phyloP scores from a whole-genome alignment of 2,113 vertebrate species.

The Halcyon malimbica region DNA sequence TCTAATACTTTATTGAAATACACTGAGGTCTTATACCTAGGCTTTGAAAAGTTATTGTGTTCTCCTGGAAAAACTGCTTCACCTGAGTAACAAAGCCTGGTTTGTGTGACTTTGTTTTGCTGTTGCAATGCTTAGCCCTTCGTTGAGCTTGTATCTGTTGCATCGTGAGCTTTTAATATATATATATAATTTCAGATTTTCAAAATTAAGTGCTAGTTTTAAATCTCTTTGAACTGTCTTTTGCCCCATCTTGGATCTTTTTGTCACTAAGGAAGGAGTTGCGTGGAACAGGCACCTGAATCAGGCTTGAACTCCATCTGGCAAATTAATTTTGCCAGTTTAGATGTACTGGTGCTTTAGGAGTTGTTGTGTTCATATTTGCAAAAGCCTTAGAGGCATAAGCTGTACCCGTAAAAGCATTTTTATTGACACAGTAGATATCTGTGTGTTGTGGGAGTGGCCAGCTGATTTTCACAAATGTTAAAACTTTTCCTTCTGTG shows the following conservation, averaged over 20 bases:
- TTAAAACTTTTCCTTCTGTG: not conserved
- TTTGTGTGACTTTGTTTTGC: not conserved
- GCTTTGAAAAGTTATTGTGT: not conserved
- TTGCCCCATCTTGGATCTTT: not conserved
- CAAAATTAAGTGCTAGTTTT: not conserved
- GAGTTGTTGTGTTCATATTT: not conserved
- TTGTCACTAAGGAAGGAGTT: not conserved
- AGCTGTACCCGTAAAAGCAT: not conserved
- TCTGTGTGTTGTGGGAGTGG: rapidly evolving
- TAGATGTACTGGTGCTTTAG: not conserved
- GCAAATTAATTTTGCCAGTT: not conserved
- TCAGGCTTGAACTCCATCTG: not conserved
- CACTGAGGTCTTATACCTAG: not conserved
- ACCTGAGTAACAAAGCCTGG: not conserved
- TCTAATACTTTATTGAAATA: not conserved
- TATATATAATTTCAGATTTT: not conserved
- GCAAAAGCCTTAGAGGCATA: not conserved
- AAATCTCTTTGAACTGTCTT: not conserved
- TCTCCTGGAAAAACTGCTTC: not conserved
- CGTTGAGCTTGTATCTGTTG: not conserved
- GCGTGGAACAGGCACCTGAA: not conserved
- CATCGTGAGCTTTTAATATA: not conserved
- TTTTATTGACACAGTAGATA: not conserved
- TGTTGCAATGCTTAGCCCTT: not conserved
- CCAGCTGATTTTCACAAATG: not conserved